Evolutionary conservation across 1,140 invertebrate species (phyloP).

Genomic region (Drosophila ambigua): DNA sequence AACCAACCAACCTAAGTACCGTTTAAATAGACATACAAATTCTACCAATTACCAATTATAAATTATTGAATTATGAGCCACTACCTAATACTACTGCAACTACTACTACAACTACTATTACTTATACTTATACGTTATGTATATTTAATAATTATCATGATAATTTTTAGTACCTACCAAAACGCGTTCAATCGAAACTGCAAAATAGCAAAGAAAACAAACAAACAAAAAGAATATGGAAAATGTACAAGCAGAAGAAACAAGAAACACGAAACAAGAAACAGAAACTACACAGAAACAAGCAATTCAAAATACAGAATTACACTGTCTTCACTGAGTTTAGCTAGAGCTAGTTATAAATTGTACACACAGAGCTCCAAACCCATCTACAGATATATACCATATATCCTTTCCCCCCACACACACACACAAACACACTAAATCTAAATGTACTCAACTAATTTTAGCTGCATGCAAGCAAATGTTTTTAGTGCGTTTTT

Average conservation of each 20-base stretch:
- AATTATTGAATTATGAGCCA: conserved; percentile 8
- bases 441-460: conserved; percentile 49
- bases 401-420: no score
- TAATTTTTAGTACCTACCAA: conserved; percentile 65
- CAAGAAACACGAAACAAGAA: conserved; percentile 20
- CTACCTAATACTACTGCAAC: conserved; percentile 23
- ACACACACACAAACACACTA: conserved; percentile 1
- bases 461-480: conserved; percentile 14
- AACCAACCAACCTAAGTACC: conserved; percentile 82
- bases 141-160: conserved; percentile 46
- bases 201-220: conserved; percentile 15
- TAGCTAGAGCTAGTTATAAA: conserved; percentile 55
- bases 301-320: conserved; percentile 62
- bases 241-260: conserved; percentile 29
- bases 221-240: conserved; percentile 34
- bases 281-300: conserved; percentile 38
- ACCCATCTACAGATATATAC: conserved; percentile 1
- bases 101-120: conserved; percentile 38
- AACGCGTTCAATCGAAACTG: conserved; percentile 11
- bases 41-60: conserved; percentile 51
- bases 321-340: conserved; percentile 60
- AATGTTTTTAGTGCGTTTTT: conserved; percentile 26
- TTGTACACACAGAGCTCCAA: conserved; percentile 15
- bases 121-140: conserved; percentile 15
- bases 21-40: conserved; percentile 74